phyloP scores from a whole-genome alignment of 2,888 invertebrate species.

The Eulithis prunata region DNA sequence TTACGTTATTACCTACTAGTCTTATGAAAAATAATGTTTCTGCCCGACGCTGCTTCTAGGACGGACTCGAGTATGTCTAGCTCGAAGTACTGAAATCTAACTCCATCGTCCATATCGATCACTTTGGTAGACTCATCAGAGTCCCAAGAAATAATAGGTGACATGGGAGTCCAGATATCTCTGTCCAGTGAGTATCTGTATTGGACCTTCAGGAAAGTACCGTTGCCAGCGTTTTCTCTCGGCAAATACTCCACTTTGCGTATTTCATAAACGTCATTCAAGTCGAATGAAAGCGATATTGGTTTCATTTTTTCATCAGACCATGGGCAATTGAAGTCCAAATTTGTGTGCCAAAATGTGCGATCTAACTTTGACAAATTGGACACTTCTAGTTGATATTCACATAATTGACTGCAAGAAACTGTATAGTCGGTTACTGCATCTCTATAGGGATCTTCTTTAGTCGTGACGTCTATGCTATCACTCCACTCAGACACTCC shows the following conservation, averaged over 20 bases:
- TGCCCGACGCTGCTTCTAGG: conserved; percentile 67
- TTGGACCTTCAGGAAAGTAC: conserved; percentile 61
- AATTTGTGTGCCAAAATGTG: conserved; percentile 57
- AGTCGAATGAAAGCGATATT: conserved; percentile 57
- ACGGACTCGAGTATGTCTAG: conserved; percentile 56
- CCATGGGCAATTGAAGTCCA: conserved; percentile 51
- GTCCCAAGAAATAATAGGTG: conserved; percentile 53
- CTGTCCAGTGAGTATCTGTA: conserved; percentile 60
- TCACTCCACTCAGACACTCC: conserved; percentile 72
- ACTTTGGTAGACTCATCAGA: conserved; percentile 55
- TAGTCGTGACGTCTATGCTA: conserved; percentile 52
- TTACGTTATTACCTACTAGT: too few species aligned
- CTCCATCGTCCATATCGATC: conserved; percentile 49
- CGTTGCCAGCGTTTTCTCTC: conserved; percentile 66
- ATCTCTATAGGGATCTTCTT: conserved; percentile 55
- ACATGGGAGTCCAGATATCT: conserved; percentile 55
- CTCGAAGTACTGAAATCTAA: conserved; percentile 58
- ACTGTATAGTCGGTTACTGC: conserved; percentile 56
- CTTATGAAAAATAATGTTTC: conserved; percentile 43
- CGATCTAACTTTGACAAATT: conserved; percentile 53
- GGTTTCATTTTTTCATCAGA: conserved; percentile 45
- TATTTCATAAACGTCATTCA: conserved; percentile 52
- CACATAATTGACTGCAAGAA: conserved; percentile 56
- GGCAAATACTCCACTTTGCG: conserved; percentile 66
- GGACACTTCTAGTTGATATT: conserved; percentile 53